Evolutionary conservation across 2,888 invertebrate species (phyloP).

Genomic region (Isoperla grammatica): DNA sequence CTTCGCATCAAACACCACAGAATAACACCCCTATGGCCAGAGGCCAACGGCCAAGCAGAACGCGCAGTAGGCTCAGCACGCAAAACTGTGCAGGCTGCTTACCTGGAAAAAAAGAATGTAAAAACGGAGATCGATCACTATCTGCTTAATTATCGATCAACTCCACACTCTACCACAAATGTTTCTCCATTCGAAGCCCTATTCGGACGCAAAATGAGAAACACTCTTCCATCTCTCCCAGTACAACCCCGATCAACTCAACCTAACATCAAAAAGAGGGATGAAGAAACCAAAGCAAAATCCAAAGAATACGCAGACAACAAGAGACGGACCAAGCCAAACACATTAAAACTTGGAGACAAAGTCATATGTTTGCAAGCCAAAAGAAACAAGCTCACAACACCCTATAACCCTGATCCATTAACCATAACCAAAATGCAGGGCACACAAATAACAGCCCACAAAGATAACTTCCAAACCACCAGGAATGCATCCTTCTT

Average conservation of each 20-base stretch:
- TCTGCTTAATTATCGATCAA: no score
- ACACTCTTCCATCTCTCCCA: neutral
- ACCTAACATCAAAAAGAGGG: neutral
- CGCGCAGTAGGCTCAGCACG: no score
- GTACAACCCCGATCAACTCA: no score
- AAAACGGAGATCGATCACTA: no score
- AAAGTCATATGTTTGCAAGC: neutral
- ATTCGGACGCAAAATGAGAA: neutral
- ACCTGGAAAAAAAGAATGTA: no score
- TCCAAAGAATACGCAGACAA: neutral
- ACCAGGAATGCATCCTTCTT: slow-evolving; percentile 5
- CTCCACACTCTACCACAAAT: no score
- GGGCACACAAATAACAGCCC: slow-evolving; percentile 1
- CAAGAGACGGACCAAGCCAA: neutral
- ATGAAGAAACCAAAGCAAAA: neutral
- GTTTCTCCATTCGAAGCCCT: no score
- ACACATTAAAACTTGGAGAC: neutral
- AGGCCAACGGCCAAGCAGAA: no score
- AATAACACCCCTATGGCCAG: no score
- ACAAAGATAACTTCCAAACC: neutral
- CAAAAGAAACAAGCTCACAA: neutral
- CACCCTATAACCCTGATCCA: neutral
- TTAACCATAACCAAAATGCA: neutral
- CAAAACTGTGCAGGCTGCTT: no score
- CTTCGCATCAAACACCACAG: no score